phyloP scores from a whole-genome alignment of 2,797 vertebrate genomes.

The Phoxinus dragarum region DNA sequence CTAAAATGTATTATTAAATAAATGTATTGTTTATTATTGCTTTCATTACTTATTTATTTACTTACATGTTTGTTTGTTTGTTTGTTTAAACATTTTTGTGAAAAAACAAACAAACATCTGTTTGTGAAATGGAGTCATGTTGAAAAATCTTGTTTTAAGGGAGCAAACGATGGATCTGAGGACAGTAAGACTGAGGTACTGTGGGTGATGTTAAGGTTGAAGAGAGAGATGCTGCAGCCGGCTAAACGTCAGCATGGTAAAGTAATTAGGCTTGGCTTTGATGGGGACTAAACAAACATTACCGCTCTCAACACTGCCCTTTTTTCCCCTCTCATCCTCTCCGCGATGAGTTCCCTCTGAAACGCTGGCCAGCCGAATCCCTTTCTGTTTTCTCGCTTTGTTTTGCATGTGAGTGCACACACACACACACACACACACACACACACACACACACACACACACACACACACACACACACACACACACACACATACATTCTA shows the following conservation, averaged over 20 bases:
- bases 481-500: conserved; percentile 9
- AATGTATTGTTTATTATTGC: too few species aligned
- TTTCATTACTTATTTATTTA: background rate
- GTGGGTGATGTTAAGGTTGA: conserved; percentile 69
- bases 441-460: background rate
- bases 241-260: conserved; percentile 80
- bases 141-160: conserved; percentile 10
- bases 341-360: conserved; percentile 59
- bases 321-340: conserved; percentile 64
- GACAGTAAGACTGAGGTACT: conserved; percentile 64
- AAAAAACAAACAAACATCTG: too few species aligned
- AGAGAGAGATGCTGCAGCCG: conserved; percentile 70
- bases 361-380: conserved; percentile 60
- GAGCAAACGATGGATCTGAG: background rate
- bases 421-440: conserved; percentile 12
- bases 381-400: conserved; percentile 72
- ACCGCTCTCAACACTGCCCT: conserved; percentile 76
- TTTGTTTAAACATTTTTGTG: background rate
- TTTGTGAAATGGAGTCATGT: background rate
- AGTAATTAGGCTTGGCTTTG: conserved; percentile 83
- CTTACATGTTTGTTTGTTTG: background rate
- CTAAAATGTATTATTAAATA: too few species aligned
- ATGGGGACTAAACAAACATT: conserved; percentile 84
- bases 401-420: conserved; percentile 62
- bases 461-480: conserved; percentile 3